Conservation (phyloP, 2,888 invertebrate genomes). For the Tipula lateralis region DNA sequence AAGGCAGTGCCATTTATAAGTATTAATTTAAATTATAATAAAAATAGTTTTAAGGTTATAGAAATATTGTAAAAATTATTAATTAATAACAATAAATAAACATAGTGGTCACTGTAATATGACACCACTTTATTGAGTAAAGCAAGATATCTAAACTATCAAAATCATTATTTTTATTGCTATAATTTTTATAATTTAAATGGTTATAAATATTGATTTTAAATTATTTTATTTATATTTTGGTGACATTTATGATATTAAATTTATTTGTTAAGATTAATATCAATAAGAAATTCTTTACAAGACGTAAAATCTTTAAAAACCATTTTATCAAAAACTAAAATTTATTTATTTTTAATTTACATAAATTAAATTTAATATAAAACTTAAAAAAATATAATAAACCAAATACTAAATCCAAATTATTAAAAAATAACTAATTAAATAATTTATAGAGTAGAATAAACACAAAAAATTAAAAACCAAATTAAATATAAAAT, state of each 20-base stretch:
- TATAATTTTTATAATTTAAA: neutral
- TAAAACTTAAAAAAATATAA: neutral
- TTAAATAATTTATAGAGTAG: neutral
- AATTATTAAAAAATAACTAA: neutral
- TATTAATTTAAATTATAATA: neutral
- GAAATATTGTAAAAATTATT: conserved; percentile 9
- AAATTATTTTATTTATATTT: neutral
- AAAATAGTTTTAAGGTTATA: neutral
- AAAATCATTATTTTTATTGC: neutral
- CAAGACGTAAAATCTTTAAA: neutral
- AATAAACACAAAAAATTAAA: neutral
- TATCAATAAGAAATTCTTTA: neutral
- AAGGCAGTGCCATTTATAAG: conserved; percentile 11
- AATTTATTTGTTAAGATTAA: neutral
- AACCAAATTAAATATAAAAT: neutral
- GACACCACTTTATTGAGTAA: conserved; percentile 24
- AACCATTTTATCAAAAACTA: neutral
- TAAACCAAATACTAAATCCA: neutral
- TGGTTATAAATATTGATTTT: neutral
- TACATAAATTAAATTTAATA: neutral
- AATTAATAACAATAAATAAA: neutral
- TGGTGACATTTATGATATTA: neutral
- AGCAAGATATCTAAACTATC: conserved; percentile 9
- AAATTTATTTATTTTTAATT: neutral
- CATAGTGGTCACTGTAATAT: conserved; percentile 12